Evolutionary conservation across 2,888 invertebrate species (phyloP).

Genomic region (Magallana nippona): DNA sequence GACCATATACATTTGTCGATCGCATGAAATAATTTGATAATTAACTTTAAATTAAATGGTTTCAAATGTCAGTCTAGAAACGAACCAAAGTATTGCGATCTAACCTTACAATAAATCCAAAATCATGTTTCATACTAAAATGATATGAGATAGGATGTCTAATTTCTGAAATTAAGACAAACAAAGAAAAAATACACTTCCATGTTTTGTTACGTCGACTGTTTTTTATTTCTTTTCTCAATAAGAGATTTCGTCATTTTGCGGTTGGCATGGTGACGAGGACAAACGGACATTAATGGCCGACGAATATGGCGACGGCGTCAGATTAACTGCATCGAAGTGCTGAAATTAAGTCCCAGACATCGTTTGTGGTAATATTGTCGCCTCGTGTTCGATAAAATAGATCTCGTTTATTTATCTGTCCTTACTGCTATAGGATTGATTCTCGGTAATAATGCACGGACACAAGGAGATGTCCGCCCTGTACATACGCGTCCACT

Average conservation of each 20-base stretch:
- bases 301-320: conserved; percentile 26
- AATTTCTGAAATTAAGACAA: no score
- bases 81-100: no score
- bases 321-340: conserved; percentile 11
- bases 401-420: conserved; percentile 1
- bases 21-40: no score
- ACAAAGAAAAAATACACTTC: no score
- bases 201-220: neutral
- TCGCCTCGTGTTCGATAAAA: conserved; percentile 26
- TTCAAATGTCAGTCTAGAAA: no score
- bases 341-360: conserved; percentile 32
- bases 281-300: conserved; percentile 23
- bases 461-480: neutral
- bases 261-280: conserved; percentile 26
- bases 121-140: no score
- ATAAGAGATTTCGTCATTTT: conserved; percentile 21
- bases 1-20: no score
- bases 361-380: conserved; percentile 18
- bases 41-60: no score
- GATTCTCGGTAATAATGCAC: neutral
- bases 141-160: no score
- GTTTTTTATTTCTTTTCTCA: neutral
- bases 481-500: neutral
- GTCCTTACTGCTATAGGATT: neutral
- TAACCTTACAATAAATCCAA: no score